Evolutionary conservation across 1,140 invertebrate genomes (phyloP), one percentile per base, ranked within the genome.

Genomic region (Meloidogyne floridensis): DNA sequence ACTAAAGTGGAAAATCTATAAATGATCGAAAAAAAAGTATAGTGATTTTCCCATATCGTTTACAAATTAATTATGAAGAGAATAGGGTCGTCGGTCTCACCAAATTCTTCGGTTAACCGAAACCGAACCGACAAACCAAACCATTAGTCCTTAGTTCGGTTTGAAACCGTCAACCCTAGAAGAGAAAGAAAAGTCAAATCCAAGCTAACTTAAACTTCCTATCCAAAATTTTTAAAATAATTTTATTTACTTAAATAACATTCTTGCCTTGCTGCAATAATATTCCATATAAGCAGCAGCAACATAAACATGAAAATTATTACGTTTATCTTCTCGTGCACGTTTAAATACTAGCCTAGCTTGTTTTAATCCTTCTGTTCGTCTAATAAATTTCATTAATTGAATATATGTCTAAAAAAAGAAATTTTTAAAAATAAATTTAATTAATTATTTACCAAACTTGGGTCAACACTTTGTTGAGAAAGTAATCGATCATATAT

Each of bases 231-330:
- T 32, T 32, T 32, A 32, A 32, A 32, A 32, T 54, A 6, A 47
- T 47, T 47, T 47, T 47, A 47, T 54, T 54, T 10, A 54, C 15
- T 15, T 18, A 77, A 65, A 11, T 18, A 6, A 56, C 32, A 6
- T 11, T 1, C 18, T 80, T 75, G 92, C 92, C 89, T 99, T 99
- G 77, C 95, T 98, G 90, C 96, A 98, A 89, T 98, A 98, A 91
- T 99, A 99, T 92, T 99, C 98, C 96, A 99, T 98, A 0, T 98
- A 91, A 0, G 97, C 96, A 15, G 97, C 96, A 1, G 96, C 94
- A 3, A 98, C 95, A 90, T 95, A 99, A 69, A 98, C 94, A 90
- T 99, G 96, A 91, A 95, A 95, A 54, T 93, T 93, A 0, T 94
- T 94, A 18, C 94, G 92, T 3, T 92, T 88, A 91, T 99, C 97